These are phyloP conservation scores for Danionella dracula DNA, from an alignment of 2,797 vertebrate species.

Conservation along the genomic window DNA sequence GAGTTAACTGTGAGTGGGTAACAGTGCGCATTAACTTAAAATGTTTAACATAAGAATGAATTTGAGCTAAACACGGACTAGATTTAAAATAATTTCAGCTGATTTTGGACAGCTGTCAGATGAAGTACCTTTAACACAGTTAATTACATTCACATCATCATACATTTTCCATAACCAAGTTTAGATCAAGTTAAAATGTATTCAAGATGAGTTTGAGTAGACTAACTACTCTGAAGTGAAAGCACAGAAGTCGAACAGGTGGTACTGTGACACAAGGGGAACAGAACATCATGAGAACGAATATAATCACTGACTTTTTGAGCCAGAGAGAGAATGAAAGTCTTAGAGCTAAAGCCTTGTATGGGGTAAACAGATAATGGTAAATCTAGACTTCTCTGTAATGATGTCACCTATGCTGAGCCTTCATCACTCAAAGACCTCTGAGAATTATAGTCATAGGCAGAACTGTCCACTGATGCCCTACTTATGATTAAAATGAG, in stretches of 20 bases:
- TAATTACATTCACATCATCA: no score
- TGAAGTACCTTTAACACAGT: no score
- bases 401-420: not conserved
- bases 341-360: not conserved
- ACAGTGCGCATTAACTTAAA: no score
- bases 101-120: no score
- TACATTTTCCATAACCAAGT: not conserved
- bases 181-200: not conserved
- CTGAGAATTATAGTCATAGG: not conserved
- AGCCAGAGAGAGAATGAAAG: not conserved
- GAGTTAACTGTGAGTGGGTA: no score
- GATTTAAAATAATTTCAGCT: no score
- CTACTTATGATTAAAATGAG: not conserved
- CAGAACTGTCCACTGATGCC: not conserved
- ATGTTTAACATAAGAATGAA: no score
- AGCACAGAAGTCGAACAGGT: conserved; percentile 5
- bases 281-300: not conserved
- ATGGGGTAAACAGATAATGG: conserved; percentile 5
- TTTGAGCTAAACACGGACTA: no score
- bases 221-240: not conserved
- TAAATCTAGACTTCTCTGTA: not conserved
- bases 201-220: not conserved
- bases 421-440: not conserved
- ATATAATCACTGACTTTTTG: not conserved
- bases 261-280: not conserved